Conservation (phyloP, 2,113 vertebrate genomes). For the Eidolon helvum region DNA sequence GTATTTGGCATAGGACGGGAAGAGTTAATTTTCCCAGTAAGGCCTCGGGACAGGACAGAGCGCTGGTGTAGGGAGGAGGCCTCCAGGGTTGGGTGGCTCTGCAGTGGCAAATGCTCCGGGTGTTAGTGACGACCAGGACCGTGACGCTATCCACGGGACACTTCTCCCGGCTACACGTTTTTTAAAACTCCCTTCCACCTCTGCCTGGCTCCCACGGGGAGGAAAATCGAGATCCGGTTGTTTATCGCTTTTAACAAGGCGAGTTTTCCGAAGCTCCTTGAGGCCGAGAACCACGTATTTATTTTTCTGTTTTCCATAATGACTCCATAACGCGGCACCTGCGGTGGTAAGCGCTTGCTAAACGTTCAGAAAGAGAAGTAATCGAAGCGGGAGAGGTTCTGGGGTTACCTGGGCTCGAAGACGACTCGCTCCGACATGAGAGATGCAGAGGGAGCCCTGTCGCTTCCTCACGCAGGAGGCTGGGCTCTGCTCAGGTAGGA, state of each 20-base stretch:
- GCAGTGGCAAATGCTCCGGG: too few relatives aligned
- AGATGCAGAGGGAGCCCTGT: neutral
- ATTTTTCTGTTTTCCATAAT: neutral
- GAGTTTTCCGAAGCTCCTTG: neutral
- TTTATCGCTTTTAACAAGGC: neutral
- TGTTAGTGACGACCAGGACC: neutral
- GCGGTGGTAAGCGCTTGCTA: neutral
- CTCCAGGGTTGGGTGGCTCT: too few relatives aligned
- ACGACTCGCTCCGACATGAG: neutral
- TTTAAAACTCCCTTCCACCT: neutral
- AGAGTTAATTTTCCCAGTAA: neutral
- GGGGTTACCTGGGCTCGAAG: neutral
- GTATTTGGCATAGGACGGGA: neutral
- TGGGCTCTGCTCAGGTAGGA: neutral
- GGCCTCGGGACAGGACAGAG: neutral
- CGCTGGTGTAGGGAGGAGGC: too few relatives aligned
- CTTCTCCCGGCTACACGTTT: neutral
- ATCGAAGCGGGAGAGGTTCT: neutral
- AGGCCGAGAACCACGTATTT: neutral
- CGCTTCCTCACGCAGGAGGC: neutral
- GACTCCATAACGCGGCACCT: neutral
- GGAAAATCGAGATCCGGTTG: neutral
- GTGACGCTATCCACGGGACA: neutral
- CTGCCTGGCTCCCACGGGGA: neutral
- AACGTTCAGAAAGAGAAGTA: neutral